Evolutionary conservation across 1,140 invertebrate species (phyloP).

Genomic region (Zaprionus camerounensis): DNA sequence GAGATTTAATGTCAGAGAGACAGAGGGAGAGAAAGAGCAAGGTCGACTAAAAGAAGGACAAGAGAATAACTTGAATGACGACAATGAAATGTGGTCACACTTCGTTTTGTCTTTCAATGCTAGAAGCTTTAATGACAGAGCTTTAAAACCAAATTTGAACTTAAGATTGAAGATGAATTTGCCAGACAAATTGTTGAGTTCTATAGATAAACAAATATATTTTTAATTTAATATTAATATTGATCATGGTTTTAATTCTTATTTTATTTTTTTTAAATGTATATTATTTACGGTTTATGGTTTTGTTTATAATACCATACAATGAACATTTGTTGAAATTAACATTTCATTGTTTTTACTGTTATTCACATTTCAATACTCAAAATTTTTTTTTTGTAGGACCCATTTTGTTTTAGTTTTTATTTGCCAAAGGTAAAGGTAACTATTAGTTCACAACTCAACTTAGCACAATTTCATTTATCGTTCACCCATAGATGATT

Average conservation of each 20-base stretch:
- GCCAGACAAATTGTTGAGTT: neutral
- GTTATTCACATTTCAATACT: constrained; percentile 30
- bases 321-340: neutral
- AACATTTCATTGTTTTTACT: constrained; percentile 15
- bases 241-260: neutral
- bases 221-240: neutral
- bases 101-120: neutral
- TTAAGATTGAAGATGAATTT: neutral
- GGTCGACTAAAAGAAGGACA: neutral
- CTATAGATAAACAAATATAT: neutral
- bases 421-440: neutral
- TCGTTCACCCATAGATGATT: constrained; percentile 35
- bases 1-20: constrained; percentile 3
- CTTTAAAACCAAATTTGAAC: neutral
- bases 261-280: neutral
- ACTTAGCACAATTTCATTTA: neutral
- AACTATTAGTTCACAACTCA: neutral
- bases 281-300: neutral
- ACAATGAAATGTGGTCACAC: constrained; percentile 29
- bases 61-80: constrained; percentile 3
- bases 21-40: neutral
- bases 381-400: constrained; percentile 52
- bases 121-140: neutral
- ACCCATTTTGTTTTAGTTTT: constrained; percentile 1
- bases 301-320: neutral